Percentiles rank a stretch among this genome's conserved stretches.
phyloP scores from a whole-genome alignment of 2,797 vertebrate species.

The Miopithecus talapoin region DNA sequence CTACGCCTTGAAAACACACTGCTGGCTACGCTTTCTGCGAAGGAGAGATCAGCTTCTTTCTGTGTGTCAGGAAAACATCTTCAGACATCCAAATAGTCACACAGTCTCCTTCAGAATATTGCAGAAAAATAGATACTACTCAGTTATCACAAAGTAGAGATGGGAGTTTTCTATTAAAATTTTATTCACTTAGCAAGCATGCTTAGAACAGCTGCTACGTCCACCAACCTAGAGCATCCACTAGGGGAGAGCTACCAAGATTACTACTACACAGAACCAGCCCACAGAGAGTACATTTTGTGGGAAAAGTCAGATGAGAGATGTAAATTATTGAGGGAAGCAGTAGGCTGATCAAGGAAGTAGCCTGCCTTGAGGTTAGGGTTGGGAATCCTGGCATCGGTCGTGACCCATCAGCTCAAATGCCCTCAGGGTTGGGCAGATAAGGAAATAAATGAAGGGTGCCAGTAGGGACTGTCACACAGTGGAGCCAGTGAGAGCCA shows the following conservation, averaged over 20 bases:
- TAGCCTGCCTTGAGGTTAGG: neutral
- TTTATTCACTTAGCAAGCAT: neutral
- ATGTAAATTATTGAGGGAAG: neutral
- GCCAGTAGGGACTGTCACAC: too few species aligned
- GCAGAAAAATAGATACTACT: neutral
- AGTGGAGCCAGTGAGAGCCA: neutral
- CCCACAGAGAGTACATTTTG: neutral
- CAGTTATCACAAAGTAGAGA: neutral
- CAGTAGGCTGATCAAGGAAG: neutral
- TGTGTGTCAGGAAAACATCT: neutral
- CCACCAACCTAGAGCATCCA: neutral
- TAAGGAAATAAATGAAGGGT: neutral
- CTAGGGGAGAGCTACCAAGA: neutral
- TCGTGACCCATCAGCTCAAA: neutral
- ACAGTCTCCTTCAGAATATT: neutral
- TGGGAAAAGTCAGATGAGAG: neutral
- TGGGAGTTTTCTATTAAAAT: neutral
- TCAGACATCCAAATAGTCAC: neutral
- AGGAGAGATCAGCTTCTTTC: neutral
- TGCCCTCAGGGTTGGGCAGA: neutral
- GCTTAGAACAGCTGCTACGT: neutral
- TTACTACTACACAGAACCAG: neutral
- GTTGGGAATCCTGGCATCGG: neutral
- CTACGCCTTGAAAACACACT: neutral
- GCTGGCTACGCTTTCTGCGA: neutral